These are phyloP conservation scores for Cyprinus carpio DNA, from an alignment of 2,113 vertebrate genomes.

Conservation along the genomic window DNA sequence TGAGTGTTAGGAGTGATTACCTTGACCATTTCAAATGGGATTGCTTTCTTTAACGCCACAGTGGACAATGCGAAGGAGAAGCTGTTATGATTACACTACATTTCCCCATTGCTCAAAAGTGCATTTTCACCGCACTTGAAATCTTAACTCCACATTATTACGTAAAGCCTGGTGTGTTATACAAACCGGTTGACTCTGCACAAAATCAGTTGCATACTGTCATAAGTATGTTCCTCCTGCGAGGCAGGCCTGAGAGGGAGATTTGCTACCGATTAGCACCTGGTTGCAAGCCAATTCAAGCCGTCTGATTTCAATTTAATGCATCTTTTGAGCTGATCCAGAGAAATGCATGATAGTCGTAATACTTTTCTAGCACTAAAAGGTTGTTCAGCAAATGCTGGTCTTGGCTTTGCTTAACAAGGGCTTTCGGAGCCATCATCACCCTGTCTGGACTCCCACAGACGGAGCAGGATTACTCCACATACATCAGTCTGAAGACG, in stretches of 20 bases:
- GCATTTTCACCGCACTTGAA: background rate
- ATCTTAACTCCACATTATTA: background rate
- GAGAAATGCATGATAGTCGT: constrained; percentile 36
- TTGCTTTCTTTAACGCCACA: constrained; percentile 20
- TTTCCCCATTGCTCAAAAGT: background rate
- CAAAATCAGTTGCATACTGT: constrained; percentile 51
- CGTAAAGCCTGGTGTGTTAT: background rate
- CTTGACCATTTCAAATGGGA: constrained; percentile 43
- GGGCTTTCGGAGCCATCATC: constrained; percentile 51
- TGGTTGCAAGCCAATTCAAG: constrained; percentile 65
- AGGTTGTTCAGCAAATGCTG: constrained; percentile 48
- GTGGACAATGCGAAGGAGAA: no score
- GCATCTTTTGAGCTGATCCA: constrained; percentile 72
- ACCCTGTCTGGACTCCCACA: constrained; percentile 41
- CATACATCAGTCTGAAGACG: constrained; percentile 56
- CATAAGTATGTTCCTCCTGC: constrained; percentile 46
- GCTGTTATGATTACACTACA: constrained; percentile 5
- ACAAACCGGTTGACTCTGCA: constrained; percentile 38
- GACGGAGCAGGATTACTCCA: constrained; percentile 58
- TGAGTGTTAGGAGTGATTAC: constrained; percentile 43
- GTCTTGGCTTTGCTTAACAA: constrained; percentile 57
- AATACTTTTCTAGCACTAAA: constrained; percentile 53
- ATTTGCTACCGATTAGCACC: constrained; percentile 69
- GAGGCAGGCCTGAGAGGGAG: constrained; percentile 54
- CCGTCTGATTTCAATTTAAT: constrained; percentile 70